Percentiles rank a stretch among this genome's conserved stretches.
Evolutionary conservation across 2,888 invertebrate species (phyloP).

Genomic region (Drosophila leonis): DNA sequence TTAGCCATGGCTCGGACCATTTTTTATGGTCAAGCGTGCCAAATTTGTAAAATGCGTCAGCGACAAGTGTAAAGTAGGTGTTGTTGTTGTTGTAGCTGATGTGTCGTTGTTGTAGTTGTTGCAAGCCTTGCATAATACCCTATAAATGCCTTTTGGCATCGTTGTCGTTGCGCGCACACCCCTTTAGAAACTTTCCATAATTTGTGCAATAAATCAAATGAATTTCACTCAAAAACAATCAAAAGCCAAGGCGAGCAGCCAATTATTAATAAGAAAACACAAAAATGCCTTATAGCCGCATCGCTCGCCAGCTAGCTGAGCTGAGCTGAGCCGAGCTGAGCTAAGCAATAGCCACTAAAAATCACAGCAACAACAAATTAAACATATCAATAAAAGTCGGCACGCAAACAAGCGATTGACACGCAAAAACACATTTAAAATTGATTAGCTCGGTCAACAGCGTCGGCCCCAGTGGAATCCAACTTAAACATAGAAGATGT

Average conservation of each 20-base stretch:
- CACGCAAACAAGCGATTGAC: slow-evolving; percentile 82
- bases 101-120: slow-evolving; percentile 44
- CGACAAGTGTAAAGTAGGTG: slow-evolving; percentile 73
- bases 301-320: slow-evolving; percentile 23
- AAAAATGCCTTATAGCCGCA: slow-evolving; percentile 54
- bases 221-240: slow-evolving; percentile 78
- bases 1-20: slow-evolving; percentile 64
- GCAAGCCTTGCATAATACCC: slow-evolving; percentile 66
- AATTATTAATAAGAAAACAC: slow-evolving; percentile 59
- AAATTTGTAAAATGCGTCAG: slow-evolving; percentile 79
- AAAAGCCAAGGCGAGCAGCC: slow-evolving; percentile 66
- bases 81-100: slow-evolving; percentile 30
- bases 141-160: slow-evolving; percentile 25
- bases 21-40: slow-evolving; percentile 80
- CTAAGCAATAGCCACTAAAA: slow-evolving; percentile 29
- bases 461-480: slow-evolving; percentile 37
- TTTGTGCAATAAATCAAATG: slow-evolving; percentile 80
- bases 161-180: slow-evolving; percentile 17
- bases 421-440: slow-evolving; percentile 81
- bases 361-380: slow-evolving; percentile 38
- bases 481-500: slow-evolving; percentile 66
- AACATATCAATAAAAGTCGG: slow-evolving; percentile 78
- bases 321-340: not conserved
- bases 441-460: slow-evolving; percentile 69
- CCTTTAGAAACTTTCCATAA: slow-evolving; percentile 64